These are phyloP conservation scores for Acronicta psi DNA, from an alignment of 2,888 invertebrate genomes.

Conservation along the genomic window DNA sequence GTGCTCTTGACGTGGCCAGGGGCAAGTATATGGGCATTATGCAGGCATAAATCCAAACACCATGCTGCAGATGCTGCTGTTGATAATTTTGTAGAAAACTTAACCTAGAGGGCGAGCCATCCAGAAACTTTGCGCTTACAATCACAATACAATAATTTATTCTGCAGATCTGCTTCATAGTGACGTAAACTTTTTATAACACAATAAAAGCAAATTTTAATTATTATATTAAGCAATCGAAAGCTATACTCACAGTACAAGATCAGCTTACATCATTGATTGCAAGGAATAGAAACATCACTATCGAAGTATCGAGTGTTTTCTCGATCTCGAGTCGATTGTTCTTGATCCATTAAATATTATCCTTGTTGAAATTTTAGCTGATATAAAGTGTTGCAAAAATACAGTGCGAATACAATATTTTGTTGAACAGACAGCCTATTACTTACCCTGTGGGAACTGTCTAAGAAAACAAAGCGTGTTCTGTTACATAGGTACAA, in stretches of 20 bases:
- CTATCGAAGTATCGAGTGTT: too few species aligned
- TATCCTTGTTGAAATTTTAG: conserved; percentile 55
- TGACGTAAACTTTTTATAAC: too few species aligned
- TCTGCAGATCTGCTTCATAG: too few species aligned
- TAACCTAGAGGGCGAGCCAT: too few species aligned
- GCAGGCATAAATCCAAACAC: too few species aligned
- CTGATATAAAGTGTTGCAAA: conserved; percentile 76
- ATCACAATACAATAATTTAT: too few species aligned
- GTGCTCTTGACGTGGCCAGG: too few species aligned
- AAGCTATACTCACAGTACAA: conserved; percentile 13
- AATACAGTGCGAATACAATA: conserved; percentile 80
- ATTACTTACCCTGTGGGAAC: conserved; percentile 87
- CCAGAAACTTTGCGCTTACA: too few species aligned
- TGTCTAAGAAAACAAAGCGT: conserved; percentile 86
- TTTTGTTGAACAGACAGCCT: conserved; percentile 82
- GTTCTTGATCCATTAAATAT: conserved; percentile 21
- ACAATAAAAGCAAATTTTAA: conserved; percentile 14
- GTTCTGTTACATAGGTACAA: conserved; percentile 82
- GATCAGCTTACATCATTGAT: conserved; percentile 27
- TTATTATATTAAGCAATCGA: conserved; percentile 1
- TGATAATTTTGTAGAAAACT: too few species aligned
- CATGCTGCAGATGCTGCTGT: too few species aligned
- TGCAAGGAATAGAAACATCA: conserved; percentile 50
- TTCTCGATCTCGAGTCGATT: conserved; percentile 21
- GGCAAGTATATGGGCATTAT: too few species aligned